Base-by-base conservation (phyloP, 2,113 vertebrate genomes). In the Glaucomys volans region DNA sequence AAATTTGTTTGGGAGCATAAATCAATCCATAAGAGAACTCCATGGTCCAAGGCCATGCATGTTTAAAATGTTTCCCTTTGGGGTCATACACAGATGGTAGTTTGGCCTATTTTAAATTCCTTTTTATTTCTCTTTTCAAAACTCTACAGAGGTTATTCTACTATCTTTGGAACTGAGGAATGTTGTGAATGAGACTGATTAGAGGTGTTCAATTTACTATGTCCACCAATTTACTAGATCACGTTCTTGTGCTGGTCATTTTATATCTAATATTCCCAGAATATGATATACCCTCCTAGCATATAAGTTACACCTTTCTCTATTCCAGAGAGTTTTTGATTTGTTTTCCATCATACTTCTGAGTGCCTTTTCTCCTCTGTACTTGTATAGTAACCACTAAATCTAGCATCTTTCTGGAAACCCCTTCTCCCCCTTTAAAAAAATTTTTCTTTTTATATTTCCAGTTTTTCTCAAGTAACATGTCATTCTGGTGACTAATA, bases 381-480 rank as follows among this genome's bases (percentile, higher is more conserved):
- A 44, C 18, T 42, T 18, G n/a, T 7, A 57, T 4, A 44, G n/a
- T 30, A 54, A 32, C 37, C 30, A 20, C 11, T 37, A 67, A 80
- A 67, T 32, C n/a, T 24, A 37, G 1, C n/a, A 54, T 76, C 22
- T 47, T 66, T 72, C 24, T 72, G 24, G 26, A 42, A 47, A 9
- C n/a, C 3, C n/a, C 40, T 40, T 14, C 18, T 11, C 8, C 1
- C 22, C 5, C 3, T 22, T 26, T 40, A 26, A 22, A 6, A 26
- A 24, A 11, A 10, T 16, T 82, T 66, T 84, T 44, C 57, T 54
- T 30, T 89, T 28, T 26, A 11, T 64, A 79, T 42, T 91, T 42
- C 13, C 40, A 16, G 18, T 66, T 42, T 91, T 80, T 30, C 8
- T 42, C 66, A 90, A n/a, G 4, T 18, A 44, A 35, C 18, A 71